These are phyloP conservation scores for Catharus bicknelli DNA, from an alignment of 2,113 vertebrate genomes.

Conservation along the genomic window DNA sequence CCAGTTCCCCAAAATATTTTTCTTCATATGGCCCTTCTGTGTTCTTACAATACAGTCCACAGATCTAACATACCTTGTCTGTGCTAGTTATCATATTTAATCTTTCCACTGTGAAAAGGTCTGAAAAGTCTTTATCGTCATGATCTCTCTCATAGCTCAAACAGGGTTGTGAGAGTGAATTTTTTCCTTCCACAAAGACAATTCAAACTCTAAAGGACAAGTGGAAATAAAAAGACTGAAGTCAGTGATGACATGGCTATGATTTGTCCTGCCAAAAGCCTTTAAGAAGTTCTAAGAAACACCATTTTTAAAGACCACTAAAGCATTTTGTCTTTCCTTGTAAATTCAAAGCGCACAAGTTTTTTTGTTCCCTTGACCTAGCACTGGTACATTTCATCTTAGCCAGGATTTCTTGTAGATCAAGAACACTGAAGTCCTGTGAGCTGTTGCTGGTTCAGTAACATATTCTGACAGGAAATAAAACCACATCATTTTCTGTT, in stretches of 20 bases:
- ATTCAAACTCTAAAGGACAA: slow-evolving; percentile 11
- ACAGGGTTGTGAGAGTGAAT: not conserved
- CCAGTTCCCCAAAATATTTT: not conserved
- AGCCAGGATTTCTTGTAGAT: slow-evolving; percentile 7
- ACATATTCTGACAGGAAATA: not conserved
- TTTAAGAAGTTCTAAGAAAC: slow-evolving; percentile 43
- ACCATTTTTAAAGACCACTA: slow-evolving; percentile 24
- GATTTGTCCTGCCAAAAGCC: slow-evolving; percentile 10
- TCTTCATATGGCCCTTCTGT: not conserved
- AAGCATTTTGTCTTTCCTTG: slow-evolving; percentile 44
- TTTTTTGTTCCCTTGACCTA: slow-evolving; percentile 36
- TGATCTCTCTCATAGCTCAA: not conserved
- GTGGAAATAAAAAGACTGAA: slow-evolving; percentile 7
- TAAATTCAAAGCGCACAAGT: slow-evolving; percentile 15
- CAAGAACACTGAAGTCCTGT: slow-evolving; percentile 1
- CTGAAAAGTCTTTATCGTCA: not conserved
- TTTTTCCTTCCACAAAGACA: slow-evolving; percentile 7
- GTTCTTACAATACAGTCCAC: not conserved
- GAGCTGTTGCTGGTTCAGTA: not conserved
- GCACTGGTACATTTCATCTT: not conserved
- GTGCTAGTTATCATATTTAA: not conserved
- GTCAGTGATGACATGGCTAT: not conserved
- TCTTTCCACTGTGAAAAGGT: not conserved
- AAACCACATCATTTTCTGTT: not conserved
- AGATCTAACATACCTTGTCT: not conserved